Evolutionary conservation across 2,888 invertebrate species (phyloP).

Genomic region (Diloba caeruleocephala): DNA sequence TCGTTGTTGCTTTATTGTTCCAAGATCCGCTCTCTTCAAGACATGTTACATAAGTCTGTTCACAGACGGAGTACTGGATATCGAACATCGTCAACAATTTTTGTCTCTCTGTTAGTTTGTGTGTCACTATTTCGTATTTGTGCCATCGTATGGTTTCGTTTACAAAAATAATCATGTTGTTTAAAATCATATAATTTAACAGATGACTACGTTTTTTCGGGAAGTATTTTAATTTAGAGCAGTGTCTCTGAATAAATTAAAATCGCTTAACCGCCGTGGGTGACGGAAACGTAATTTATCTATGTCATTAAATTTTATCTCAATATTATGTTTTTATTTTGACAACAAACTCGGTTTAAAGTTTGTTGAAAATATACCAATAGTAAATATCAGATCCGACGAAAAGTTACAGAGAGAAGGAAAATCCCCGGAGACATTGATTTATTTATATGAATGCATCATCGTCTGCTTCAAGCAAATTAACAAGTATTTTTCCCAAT

Average conservation of each 20-base stretch:
- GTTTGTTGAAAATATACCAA: too few species aligned
- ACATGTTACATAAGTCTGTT: conserved; percentile 31
- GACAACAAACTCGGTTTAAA: too few species aligned
- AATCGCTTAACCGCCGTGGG: too few species aligned
- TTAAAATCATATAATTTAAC: background rate
- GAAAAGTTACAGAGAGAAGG: too few species aligned
- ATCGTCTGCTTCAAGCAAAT: background rate
- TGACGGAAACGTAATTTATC: too few species aligned
- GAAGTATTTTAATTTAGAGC: too few species aligned
- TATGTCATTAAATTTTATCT: too few species aligned
- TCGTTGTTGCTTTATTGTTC: conserved; percentile 26
- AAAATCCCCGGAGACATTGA: too few species aligned
- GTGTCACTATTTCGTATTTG: background rate
- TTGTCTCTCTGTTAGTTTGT: conserved; percentile 8
- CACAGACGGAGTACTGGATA: background rate
- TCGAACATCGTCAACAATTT: conserved; percentile 7
- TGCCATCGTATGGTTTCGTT: conserved; percentile 6
- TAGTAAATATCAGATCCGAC: too few species aligned
- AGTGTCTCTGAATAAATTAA: too few species aligned
- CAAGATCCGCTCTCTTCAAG: conserved; percentile 31
- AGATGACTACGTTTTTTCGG: too few species aligned
- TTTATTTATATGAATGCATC: conserved; percentile 1
- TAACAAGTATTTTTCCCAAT: conserved; percentile 2
- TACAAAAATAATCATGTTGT: background rate
- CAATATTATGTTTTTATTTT: too few species aligned